phyloP scores from a whole-genome alignment of 2,113 vertebrate species.

The Ochotona curzoniae region DNA sequence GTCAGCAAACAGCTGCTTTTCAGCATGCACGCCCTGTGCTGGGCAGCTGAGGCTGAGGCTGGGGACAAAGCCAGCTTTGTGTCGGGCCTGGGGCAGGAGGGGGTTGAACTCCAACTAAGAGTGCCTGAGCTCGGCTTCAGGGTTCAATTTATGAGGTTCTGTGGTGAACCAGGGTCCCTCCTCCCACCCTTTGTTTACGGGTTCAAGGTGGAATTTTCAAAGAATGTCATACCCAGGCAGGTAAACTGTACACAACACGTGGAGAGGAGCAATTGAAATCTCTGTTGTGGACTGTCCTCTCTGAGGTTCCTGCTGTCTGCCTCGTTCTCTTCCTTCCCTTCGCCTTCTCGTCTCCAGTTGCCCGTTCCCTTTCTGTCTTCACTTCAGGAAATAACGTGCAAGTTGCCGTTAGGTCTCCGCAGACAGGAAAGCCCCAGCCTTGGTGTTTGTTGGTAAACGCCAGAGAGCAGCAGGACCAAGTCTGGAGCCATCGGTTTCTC shows the following conservation, averaged over 20 bases:
- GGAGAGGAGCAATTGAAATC: neutral
- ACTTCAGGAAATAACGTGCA: neutral
- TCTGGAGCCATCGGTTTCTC: neutral
- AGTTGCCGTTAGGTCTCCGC: neutral
- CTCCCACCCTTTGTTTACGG: slow-evolving; percentile 12
- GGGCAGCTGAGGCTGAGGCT: slow-evolving; percentile 73
- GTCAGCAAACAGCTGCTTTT: slow-evolving; percentile 93
- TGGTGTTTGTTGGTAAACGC: slow-evolving; percentile 35
- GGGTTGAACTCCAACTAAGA: slow-evolving; percentile 25
- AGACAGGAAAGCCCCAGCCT: neutral
- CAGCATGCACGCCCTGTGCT: slow-evolving; percentile 86
- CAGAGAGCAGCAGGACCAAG: slow-evolving; percentile 57
- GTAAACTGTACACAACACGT: neutral
- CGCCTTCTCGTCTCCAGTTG: neutral
- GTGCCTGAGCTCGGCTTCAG: slow-evolving; percentile 48
- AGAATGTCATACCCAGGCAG: neutral
- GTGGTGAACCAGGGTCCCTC: neutral
- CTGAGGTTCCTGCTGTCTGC: neutral
- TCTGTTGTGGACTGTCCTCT: neutral
- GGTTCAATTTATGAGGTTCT: slow-evolving; percentile 59
- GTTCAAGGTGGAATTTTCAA: slow-evolving; percentile 61
- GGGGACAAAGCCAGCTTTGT: slow-evolving; percentile 89
- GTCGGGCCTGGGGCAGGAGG: slow-evolving; percentile 42
- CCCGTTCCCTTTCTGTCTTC: neutral
- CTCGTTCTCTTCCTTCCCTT: too few relatives aligned